phyloP scores from a whole-genome alignment of 1,140 invertebrate species.

The Rhagoletis pomonella region DNA sequence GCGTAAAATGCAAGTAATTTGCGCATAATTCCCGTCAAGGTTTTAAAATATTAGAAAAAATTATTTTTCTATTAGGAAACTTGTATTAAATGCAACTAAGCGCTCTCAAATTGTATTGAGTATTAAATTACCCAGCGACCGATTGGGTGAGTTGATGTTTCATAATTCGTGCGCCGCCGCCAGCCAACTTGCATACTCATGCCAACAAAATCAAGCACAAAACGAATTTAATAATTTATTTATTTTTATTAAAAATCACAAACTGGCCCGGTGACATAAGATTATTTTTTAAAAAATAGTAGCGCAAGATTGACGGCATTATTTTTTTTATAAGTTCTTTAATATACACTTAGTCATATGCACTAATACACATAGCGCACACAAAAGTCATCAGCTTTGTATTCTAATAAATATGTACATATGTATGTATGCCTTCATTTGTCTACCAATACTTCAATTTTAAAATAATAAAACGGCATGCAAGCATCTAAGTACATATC shows the following conservation, averaged over 20 bases:
- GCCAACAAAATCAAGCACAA: neutral
- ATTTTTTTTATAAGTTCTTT: neutral
- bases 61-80: neutral
- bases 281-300: neutral
- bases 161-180: neutral
- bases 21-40: neutral
- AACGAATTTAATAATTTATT: neutral
- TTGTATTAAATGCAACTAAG: neutral
- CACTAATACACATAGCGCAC: too few species aligned
- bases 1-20: too few species aligned
- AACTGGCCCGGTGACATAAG: conserved; percentile 31
- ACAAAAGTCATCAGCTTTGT: neutral
- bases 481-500: too few species aligned
- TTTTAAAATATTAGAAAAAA: neutral
- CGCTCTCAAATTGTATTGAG: neutral
- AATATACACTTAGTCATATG: too few species aligned
- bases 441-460: too few species aligned
- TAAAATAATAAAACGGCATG: too few species aligned
- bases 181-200: neutral
- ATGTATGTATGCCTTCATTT: neutral
- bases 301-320: neutral
- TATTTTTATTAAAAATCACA: neutral
- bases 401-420: neutral
- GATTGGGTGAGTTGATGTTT: neutral
- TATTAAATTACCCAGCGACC: neutral